Percentiles rank a stretch among this genome's conserved stretches.
These are phyloP conservation scores for Ailurus styani DNA, from an alignment of 2,113 vertebrate genomes.

Conservation along the genomic window DNA sequence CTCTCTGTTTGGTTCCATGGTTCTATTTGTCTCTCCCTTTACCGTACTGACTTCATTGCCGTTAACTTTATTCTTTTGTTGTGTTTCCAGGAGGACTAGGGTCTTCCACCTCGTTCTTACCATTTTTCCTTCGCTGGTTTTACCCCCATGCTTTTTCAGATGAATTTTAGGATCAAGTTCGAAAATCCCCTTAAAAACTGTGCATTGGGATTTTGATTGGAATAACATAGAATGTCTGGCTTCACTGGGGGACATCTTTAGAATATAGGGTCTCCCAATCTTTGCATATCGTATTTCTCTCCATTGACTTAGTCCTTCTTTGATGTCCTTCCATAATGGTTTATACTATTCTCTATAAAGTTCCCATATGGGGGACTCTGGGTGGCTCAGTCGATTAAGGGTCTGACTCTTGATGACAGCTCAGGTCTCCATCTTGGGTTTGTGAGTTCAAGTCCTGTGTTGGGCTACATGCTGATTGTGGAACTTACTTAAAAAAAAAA, in stretches of 20 bases:
- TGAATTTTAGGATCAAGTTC: neutral
- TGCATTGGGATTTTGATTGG: neutral
- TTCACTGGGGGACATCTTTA: neutral
- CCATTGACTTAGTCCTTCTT: neutral
- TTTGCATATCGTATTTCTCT: neutral
- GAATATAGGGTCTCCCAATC: neutral
- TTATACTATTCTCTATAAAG: neutral
- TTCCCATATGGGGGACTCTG: neutral
- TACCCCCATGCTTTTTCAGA: neutral
- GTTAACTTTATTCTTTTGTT: neutral
- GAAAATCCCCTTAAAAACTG: neutral
- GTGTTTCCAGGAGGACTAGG: neutral
- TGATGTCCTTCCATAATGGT: neutral
- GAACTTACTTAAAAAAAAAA: neutral
- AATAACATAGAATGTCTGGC: neutral
- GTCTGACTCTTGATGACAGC: neutral
- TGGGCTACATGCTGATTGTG: neutral
- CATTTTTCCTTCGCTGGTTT: neutral
- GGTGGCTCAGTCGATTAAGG: neutral
- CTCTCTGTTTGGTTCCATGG: neutral
- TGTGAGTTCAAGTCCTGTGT: neutral
- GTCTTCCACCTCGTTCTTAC: neutral
- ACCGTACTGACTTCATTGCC: neutral
- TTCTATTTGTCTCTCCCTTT: neutral
- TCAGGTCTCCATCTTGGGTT: neutral